These are phyloP conservation scores for Micropoecilia bifurca DNA, from an alignment of 2,797 vertebrate species.

Conservation along the genomic window DNA sequence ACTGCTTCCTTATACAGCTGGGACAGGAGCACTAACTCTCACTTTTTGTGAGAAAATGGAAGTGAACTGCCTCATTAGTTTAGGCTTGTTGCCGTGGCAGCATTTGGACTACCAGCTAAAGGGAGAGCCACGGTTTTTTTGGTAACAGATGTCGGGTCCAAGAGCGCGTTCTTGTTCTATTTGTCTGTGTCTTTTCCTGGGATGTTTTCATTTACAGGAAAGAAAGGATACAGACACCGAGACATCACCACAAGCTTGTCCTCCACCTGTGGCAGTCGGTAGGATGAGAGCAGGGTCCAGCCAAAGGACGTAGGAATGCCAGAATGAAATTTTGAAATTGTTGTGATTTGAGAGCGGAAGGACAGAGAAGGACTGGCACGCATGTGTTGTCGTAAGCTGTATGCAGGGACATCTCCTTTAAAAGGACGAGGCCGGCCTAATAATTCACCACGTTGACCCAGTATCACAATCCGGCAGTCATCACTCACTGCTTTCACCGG, in stretches of 20 bases:
- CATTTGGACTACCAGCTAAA: slow-evolving; percentile 46
- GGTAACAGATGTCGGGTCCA: slow-evolving; percentile 54
- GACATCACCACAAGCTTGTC: slow-evolving; percentile 32
- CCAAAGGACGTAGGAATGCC: slow-evolving; percentile 10
- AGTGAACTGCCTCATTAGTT: slow-evolving; percentile 59
- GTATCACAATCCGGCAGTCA: slow-evolving; percentile 25
- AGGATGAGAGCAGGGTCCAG: slow-evolving; percentile 1
- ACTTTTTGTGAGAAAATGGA: slow-evolving; percentile 31
- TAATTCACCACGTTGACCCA: slow-evolving; percentile 45
- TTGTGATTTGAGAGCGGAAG: slow-evolving; percentile 20
- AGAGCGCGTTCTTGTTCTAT: slow-evolving; percentile 14
- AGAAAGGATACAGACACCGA: slow-evolving; percentile 34
- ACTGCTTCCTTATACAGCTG: neutral
- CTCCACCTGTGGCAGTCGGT: slow-evolving; percentile 39
- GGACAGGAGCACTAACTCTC: slow-evolving; percentile 43
- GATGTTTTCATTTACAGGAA: slow-evolving; percentile 53
- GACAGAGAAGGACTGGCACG: slow-evolving; percentile 8
- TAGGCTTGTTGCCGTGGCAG: slow-evolving; percentile 56
- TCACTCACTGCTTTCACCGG: slow-evolving; percentile 27
- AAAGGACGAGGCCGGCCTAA: slow-evolving; percentile 25
- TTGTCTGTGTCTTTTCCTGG: slow-evolving; percentile 31
- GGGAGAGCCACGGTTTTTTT: slow-evolving; percentile 37
- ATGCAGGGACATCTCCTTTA: slow-evolving; percentile 12
- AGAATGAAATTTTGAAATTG: slow-evolving; percentile 32
- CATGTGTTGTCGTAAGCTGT: neutral